These are phyloP conservation scores for silkworm (Bombyx mori) DNA, from an alignment of 1,140 invertebrate species.

Conservation along the genomic window ASM3026992v2 NC_085128.1:8349001-8349500, in stretches of 20 bases:
- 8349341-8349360: slow-evolving; percentile 41
- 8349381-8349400: background rate
- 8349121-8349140: slow-evolving; percentile 42
- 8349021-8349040: slow-evolving; percentile 22
- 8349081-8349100: slow-evolving; percentile 17
- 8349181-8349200: slow-evolving; percentile 19
- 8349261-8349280: slow-evolving; percentile 27
- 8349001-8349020: slow-evolving; percentile 44
- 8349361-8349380: slow-evolving; percentile 21
- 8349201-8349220: slow-evolving; percentile 9
- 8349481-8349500: no score
- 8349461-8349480: no score
- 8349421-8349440: no score
- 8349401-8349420: background rate
- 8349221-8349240: slow-evolving; percentile 38
- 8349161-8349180: slow-evolving; percentile 17
- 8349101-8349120: slow-evolving; percentile 33
- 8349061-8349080: background rate
- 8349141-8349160: slow-evolving; percentile 49
- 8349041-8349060: background rate
- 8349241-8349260: slow-evolving; percentile 48
- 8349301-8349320: slow-evolving; percentile 41
- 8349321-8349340: slow-evolving; percentile 48
- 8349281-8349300: slow-evolving; percentile 38
- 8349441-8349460: no score